Conservation (phyloP, 92 coral and sea anemone species). For the Parazoanthus darwini region DNA sequence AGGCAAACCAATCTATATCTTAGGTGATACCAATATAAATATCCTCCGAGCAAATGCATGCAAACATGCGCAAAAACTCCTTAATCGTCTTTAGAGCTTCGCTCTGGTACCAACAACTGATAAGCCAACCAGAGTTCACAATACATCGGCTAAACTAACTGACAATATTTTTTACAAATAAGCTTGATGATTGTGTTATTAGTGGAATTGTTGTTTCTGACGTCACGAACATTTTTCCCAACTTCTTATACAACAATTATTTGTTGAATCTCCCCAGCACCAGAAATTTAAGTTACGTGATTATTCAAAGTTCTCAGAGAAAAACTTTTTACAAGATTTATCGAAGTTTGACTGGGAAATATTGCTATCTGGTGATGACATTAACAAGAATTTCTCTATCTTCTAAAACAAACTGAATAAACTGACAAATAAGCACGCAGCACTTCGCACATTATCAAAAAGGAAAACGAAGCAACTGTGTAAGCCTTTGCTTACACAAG, state of each 20-base stretch:
- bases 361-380: slow-evolving; percentile 1
- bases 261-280: too few relatives aligned
- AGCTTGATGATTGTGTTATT: neutral
- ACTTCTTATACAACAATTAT: neutral
- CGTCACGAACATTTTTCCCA: neutral
- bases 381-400: neutral
- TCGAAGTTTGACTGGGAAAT: neutral
- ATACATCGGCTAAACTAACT: neutral
- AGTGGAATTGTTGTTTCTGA: neutral
- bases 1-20: neutral
- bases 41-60: neutral
- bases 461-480: slow-evolving; percentile 1
- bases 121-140: neutral
- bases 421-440: neutral
- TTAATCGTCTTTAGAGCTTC: neutral
- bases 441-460: slow-evolving; percentile 4
- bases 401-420: slow-evolving; percentile 3
- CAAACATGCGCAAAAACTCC: neutral
- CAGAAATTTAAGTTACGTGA: neutral
- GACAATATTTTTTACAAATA: neutral
- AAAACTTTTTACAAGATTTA: neutral
- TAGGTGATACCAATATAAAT: neutral
- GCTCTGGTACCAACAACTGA: neutral
- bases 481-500: too few relatives aligned
- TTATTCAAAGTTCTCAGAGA: slow-evolving; percentile 9